phyloP scores from a whole-genome alignment of 64 coral and sea anemone genomes.

The Montipora efflorescens region DNA sequence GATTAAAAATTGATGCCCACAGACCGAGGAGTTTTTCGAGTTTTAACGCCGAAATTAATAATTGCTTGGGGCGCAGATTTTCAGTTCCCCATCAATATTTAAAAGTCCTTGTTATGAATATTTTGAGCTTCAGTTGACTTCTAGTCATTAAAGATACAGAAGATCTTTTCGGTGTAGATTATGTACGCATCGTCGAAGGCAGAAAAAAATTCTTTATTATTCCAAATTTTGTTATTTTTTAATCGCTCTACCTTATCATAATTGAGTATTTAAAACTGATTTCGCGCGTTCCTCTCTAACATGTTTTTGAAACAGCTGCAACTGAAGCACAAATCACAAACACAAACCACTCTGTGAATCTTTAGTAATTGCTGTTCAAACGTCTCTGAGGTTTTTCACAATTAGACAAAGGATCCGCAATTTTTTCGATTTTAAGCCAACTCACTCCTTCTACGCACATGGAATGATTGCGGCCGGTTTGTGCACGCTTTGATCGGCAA shows the following conservation, averaged over 20 bases:
- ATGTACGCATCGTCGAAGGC: neutral
- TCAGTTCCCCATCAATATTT: conserved; percentile 21
- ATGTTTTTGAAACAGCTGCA: neutral
- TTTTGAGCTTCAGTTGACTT: neutral
- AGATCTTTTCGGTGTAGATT: too few relatives aligned
- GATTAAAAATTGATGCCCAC: neutral
- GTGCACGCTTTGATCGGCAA: neutral
- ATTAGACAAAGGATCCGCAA: conserved; percentile 12
- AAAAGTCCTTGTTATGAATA: neutral
- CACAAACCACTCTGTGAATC: neutral
- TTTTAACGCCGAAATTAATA: neutral
- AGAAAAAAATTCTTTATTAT: neutral
- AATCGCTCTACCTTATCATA: neutral
- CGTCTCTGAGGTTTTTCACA: conserved; percentile 32
- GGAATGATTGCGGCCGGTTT: neutral
- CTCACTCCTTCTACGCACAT: neutral
- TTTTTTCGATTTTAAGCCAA: neutral
- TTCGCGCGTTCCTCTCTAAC: neutral
- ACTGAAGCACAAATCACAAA: neutral
- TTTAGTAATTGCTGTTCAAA: conserved; percentile 8
- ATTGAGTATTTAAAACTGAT: too few relatives aligned
- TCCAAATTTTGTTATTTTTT: neutral
- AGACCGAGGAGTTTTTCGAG: neutral
- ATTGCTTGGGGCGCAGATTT: neutral
- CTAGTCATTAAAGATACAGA: neutral